Evolutionary conservation across 2,113 vertebrate species (phyloP).

Genomic region (Pungitius pungitius): DNA sequence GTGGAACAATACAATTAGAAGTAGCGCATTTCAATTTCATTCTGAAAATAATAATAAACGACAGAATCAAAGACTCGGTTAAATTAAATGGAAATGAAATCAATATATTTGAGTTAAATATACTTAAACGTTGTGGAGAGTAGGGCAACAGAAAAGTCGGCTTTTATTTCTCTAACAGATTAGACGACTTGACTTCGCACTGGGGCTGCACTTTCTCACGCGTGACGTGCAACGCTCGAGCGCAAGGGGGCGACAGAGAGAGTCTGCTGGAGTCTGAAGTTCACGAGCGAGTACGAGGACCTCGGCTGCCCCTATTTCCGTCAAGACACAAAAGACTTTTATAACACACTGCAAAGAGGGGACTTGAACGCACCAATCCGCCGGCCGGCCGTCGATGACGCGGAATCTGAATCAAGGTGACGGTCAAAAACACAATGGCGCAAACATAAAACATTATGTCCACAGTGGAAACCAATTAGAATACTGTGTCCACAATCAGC

Average conservation of each 20-base stretch:
- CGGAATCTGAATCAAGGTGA: neutral
- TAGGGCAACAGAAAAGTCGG: accelerated
- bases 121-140: neutral
- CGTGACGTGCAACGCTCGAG: slow-evolving; percentile 28
- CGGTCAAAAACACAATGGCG: neutral
- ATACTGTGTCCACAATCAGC: slow-evolving; percentile 8
- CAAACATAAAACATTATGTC: neutral
- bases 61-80: neutral
- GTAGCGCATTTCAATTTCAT: slow-evolving; percentile 1
- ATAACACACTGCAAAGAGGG: neutral
- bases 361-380: neutral
- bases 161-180: neutral
- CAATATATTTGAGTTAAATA: neutral
- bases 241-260: slow-evolving; percentile 81
- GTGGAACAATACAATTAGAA: slow-evolving; percentile 2
- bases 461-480: slow-evolving; percentile 21
- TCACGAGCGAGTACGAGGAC: slow-evolving; percentile 27
- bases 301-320: slow-evolving; percentile 20
- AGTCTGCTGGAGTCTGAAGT: neutral
- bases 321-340: neutral
- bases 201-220: neutral
- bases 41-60: neutral
- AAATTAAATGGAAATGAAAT: neutral
- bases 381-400: too few species aligned
- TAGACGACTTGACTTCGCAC: neutral